Conservation (phyloP, 2,113 vertebrate genomes). For the Synodontis membranacea region DNA sequence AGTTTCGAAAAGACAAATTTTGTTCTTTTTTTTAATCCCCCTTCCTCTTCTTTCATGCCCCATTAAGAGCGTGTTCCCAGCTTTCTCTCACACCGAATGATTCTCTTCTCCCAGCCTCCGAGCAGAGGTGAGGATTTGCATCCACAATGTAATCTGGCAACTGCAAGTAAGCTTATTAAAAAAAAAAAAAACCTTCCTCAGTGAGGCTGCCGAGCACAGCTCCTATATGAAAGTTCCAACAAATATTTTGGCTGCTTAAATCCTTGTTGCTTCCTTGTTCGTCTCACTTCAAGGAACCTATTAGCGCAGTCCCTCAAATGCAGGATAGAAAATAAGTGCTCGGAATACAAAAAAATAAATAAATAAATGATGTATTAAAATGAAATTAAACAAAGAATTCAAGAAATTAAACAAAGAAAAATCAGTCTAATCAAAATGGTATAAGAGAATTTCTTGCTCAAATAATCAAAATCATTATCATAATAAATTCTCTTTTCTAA, state of each 20-base stretch:
- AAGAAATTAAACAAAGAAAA: too few relatives aligned
- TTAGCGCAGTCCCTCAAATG: background rate
- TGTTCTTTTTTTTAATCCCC: background rate
- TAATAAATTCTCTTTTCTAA: background rate
- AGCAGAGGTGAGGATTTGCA: slow-evolving; percentile 40
- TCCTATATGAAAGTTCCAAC: background rate
- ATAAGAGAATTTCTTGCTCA: background rate
- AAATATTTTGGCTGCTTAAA: slow-evolving; percentile 24
- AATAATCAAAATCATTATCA: background rate
- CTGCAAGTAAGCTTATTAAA: slow-evolving; percentile 20
- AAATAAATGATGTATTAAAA: background rate
- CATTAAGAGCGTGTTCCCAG: slow-evolving; percentile 47
- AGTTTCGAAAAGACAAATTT: slow-evolving; percentile 23
- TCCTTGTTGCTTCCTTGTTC: slow-evolving; percentile 6
- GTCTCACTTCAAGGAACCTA: slow-evolving; percentile 20
- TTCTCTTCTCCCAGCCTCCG: slow-evolving; percentile 22
- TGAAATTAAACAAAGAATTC: too few relatives aligned
- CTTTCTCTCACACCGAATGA: slow-evolving; percentile 25
- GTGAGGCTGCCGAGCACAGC: slow-evolving; percentile 24
- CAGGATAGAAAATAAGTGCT: background rate
- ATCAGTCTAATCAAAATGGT: too few relatives aligned
- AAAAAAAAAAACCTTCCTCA: background rate
- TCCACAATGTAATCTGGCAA: slow-evolving; percentile 46
- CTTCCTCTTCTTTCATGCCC: slow-evolving; percentile 34
- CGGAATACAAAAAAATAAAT: background rate